A percentile compares a stretch with the other conserved stretches of the same genome.
These are phyloP conservation scores for Buathra laborator DNA, from an alignment of 2,888 invertebrate genomes.

Conservation along the genomic window DNA sequence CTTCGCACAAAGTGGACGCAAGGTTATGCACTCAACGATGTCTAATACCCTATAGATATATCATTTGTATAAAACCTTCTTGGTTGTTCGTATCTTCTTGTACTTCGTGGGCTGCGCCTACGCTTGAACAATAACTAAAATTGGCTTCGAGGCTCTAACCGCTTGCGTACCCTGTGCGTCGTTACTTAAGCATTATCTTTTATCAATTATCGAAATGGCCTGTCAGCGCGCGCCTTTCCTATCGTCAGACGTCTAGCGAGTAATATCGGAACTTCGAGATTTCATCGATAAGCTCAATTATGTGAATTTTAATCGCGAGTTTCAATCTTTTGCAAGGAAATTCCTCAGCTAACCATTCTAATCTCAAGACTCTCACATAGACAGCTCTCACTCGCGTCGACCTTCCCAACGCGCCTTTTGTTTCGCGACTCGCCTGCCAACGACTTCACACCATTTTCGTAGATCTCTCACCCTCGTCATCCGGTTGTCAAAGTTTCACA, in stretches of 20 bases:
- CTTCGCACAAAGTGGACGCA: slow-evolving; percentile 52
- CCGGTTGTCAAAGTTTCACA: slow-evolving; percentile 44
- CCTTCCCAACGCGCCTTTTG: background rate
- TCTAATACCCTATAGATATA: slow-evolving; percentile 13
- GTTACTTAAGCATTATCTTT: slow-evolving; percentile 21
- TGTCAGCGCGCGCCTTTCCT: background rate
- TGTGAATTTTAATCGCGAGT: background rate
- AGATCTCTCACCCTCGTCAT: slow-evolving; percentile 26
- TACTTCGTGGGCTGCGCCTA: slow-evolving; percentile 13
- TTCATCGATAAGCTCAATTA: slow-evolving; percentile 17
- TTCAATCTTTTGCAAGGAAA: background rate
- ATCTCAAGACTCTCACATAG: background rate
- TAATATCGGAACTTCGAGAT: slow-evolving; percentile 5
- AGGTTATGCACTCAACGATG: slow-evolving; percentile 34
- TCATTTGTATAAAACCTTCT: background rate
- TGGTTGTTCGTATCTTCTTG: slow-evolving; percentile 9
- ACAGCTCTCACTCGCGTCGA: background rate
- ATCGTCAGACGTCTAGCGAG: background rate
- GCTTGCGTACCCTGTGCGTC: background rate
- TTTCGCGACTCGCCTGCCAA: slow-evolving; percentile 7
- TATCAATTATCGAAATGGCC: slow-evolving; percentile 19
- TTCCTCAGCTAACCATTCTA: background rate
- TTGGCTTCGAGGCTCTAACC: slow-evolving; percentile 2
- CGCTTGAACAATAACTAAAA: slow-evolving; percentile 28
- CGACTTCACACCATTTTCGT: slow-evolving; percentile 16